Evolutionary conservation across 2,113 vertebrate species (phyloP).

Genomic region (Morone saxatilis): DNA sequence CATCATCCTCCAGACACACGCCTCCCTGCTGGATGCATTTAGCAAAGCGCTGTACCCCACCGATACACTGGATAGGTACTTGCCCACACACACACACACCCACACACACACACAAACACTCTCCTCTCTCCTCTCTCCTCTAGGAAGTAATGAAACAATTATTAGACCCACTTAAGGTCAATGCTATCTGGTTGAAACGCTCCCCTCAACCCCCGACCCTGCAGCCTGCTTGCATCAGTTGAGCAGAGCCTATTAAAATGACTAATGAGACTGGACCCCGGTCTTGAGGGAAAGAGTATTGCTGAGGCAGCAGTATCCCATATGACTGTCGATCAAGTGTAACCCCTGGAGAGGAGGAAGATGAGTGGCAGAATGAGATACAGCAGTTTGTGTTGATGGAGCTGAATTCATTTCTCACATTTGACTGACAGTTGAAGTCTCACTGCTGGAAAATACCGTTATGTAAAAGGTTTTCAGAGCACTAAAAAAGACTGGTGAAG

Average conservation of each 20-base stretch:
- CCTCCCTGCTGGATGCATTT: constrained; percentile 91
- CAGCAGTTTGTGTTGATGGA: constrained; percentile 50
- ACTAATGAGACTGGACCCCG: constrained; percentile 41
- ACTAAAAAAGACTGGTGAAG: background rate
- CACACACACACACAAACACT: background rate
- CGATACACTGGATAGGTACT: constrained; percentile 88
- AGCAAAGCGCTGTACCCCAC: constrained; percentile 89
- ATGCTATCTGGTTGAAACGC: constrained; percentile 8
- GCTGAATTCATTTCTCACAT: constrained; percentile 56
- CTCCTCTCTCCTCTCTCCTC: background rate
- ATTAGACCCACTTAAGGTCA: constrained; percentile 6
- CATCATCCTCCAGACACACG: constrained; percentile 95
- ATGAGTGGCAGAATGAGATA: constrained; percentile 65
- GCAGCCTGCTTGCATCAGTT: background rate
- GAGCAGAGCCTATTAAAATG: constrained; percentile 39
- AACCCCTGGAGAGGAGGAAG: constrained; percentile 48
- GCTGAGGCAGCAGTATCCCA: constrained; percentile 44
- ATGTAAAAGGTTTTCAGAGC: constrained; percentile 48
- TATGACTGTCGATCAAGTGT: constrained; percentile 48
- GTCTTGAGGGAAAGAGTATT: constrained; percentile 23
- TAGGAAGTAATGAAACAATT: constrained; percentile 3
- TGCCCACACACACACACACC: constrained; percentile 7
- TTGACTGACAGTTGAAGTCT: constrained; percentile 68
- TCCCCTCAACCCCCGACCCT: constrained; percentile 8
- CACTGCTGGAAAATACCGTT: constrained; percentile 42